Evolutionary conservation across 2,797 vertebrate species (phyloP).

Genomic region (Liparis tanakae): DNA sequence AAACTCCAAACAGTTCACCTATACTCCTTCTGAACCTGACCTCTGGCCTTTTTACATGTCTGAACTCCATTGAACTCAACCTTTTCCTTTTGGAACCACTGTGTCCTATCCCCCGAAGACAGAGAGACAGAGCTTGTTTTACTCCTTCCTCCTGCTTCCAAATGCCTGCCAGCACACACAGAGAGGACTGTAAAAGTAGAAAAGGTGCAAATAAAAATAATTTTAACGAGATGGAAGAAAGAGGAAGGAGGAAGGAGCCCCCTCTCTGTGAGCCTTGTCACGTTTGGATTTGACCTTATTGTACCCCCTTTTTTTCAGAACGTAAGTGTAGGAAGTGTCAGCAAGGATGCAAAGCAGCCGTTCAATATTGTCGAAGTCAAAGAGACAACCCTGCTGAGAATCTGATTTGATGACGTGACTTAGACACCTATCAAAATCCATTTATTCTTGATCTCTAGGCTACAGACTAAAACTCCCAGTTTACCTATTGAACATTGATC

Average conservation of each 20-base stretch:
- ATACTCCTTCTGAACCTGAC: slow-evolving; percentile 82
- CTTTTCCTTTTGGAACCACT: slow-evolving; percentile 40
- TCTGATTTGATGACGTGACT: slow-evolving; percentile 3
- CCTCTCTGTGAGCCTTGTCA: slow-evolving; percentile 49
- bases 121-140: slow-evolving; percentile 60
- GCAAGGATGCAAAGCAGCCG: slow-evolving; percentile 12
- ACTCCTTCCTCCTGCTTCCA: slow-evolving; percentile 61
- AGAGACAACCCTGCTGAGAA: not conserved
- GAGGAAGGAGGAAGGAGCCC: slow-evolving; percentile 56
- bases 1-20: slow-evolving; percentile 82
- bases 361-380: slow-evolving; percentile 11
- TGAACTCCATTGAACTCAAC: slow-evolving; percentile 68
- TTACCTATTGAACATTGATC: slow-evolving; percentile 1
- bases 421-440: not conserved
- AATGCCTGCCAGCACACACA: slow-evolving; percentile 60
- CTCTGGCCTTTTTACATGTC: slow-evolving; percentile 79
- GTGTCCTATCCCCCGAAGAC: slow-evolving; percentile 55
- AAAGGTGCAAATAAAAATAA: slow-evolving; percentile 82
- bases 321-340: slow-evolving; percentile 14
- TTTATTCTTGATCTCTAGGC: not conserved
- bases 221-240: slow-evolving; percentile 76
- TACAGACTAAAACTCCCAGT: not conserved
- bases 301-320: slow-evolving; percentile 32
- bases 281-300: slow-evolving; percentile 54
- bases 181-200: slow-evolving; percentile 69